phyloP scores from a whole-genome alignment of 2,888 invertebrate species.

The Phortica magna region DNA sequence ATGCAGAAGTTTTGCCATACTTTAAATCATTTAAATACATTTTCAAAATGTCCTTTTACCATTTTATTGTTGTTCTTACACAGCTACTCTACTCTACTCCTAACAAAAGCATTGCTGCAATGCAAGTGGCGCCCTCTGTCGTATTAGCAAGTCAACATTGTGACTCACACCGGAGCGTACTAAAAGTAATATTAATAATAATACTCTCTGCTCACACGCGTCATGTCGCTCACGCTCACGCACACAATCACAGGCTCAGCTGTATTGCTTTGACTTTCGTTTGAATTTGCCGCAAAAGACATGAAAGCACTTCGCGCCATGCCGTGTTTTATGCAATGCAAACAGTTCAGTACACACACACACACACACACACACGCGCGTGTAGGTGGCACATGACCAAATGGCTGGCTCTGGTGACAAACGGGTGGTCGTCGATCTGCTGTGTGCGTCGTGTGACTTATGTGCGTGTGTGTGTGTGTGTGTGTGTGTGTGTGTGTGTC shows the following conservation, averaged over 20 bases:
- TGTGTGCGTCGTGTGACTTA: neutral
- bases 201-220: too few relatives aligned
- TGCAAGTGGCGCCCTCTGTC: neutral
- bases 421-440: neutral
- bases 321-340: neutral
- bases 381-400: neutral
- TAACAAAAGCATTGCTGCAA: neutral
- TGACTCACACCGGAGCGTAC: too few relatives aligned
- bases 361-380: too few relatives aligned
- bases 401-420: neutral
- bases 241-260: neutral
- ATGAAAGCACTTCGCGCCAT: neutral
- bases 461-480: neutral
- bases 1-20: too few relatives aligned
- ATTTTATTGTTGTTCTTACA: too few relatives aligned
- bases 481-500: neutral
- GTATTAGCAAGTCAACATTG: too few relatives aligned
- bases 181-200: too few relatives aligned
- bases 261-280: neutral
- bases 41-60: too few relatives aligned
- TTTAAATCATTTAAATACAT: too few relatives aligned
- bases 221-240: neutral
- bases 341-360: neutral
- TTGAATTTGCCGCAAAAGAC: constrained; percentile 24
- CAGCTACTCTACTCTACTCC: neutral